Evolutionary conservation across 2,113 vertebrate genomes (phyloP), one percentile per base, ranked within the genome.

Genomic region (Peromyscus leucopus): DNA sequence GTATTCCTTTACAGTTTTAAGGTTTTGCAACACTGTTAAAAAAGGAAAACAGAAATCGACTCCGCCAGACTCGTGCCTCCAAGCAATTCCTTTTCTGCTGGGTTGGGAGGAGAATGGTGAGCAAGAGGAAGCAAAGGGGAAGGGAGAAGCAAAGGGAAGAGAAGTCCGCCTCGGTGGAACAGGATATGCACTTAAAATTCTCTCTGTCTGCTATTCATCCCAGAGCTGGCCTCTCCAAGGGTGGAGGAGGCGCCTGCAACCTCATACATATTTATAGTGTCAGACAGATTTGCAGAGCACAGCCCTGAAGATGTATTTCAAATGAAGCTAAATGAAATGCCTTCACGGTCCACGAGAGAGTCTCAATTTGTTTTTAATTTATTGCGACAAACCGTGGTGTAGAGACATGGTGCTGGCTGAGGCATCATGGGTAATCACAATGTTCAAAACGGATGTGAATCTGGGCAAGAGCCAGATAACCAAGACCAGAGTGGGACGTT

Each of bases 141-240:
- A n/a, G 90, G 80, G 67, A 61, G 10, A 90, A 28, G 87, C n/a
- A 67, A 95, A 90, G 42, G 89, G 39, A 72, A 87, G 65, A 80
- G 71, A 90, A 88, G 7, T 24, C 46, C 80, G 61, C 76, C 84
- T 79, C 31, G 67, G 67, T 76, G 75, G 93, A 95, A 96, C 97
- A 97, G 90, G 95, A 94, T 95, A 93, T 92, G 51, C 13, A 94
- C 90, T 97, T 96, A 95, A 97, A 95, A 96, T 97, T 95, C 88
- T 96, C 71, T 78, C 78, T 90, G 94, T 69, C 96, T 94, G 42
- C 92, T 95, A 92, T 59, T 61, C 72, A 74, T 69, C 89, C 96
- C 55, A 51, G 96, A 92, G 59, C 89, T 24, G 72, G 88, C 90
- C 85, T 89, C 91, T 96, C 57, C 69, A 26, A 24, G 76, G 59